These are phyloP conservation scores for Hydrozoanthus tunicans DNA, from an alignment of 64 coral and sea anemone genomes.

Conservation along the genomic window DNA sequence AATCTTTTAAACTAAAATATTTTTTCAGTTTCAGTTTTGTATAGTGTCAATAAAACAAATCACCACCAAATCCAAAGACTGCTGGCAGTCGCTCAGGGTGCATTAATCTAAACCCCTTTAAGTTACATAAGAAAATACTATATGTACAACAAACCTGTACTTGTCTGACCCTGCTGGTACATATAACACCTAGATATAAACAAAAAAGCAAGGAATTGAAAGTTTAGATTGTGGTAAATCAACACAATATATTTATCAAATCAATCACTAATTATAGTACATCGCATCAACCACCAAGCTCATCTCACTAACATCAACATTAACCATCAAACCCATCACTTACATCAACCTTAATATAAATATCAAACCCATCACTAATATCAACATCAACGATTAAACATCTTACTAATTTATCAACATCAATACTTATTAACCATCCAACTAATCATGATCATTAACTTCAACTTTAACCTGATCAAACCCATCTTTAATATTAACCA, in stretches of 20 bases:
- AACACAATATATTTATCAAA: not conserved
- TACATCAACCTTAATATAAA: not conserved
- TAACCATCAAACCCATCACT: no score
- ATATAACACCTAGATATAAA: slow-evolving; percentile 56
- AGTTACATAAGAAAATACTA: no score
- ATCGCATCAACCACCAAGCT: no score
- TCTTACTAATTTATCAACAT: not conserved
- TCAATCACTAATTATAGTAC: not conserved
- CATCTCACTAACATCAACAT: not conserved
- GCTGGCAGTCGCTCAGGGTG: no score
- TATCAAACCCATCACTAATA: not conserved
- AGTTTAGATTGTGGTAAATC: not conserved
- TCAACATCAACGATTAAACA: not conserved
- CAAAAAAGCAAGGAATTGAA: not conserved
- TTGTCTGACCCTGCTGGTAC: slow-evolving; percentile 68
- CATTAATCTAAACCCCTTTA: no score
- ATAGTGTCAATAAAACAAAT: no score
- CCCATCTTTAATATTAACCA: not conserved
- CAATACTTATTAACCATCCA: not conserved
- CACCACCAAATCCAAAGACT: no score
- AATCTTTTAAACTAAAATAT: no score
- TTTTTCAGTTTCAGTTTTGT: no score
- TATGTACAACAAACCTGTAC: slow-evolving; percentile 61
- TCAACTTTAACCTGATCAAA: no score
- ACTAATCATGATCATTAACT: not conserved